Conservation (phyloP, 1,140 invertebrate species). For the Melipona quadrifasciata region DNA sequence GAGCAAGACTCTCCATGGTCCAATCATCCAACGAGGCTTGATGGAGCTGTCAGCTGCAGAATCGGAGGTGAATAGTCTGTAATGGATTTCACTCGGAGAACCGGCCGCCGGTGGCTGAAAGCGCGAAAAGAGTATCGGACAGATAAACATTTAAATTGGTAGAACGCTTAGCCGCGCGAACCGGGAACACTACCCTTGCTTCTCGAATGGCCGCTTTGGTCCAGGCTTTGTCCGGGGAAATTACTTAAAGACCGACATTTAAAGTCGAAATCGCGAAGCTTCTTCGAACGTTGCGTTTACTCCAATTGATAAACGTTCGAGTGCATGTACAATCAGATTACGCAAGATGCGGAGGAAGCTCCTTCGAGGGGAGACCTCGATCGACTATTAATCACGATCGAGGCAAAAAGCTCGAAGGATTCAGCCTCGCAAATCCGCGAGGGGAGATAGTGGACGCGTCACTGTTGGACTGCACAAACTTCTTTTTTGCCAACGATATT, state of each 20-base stretch:
- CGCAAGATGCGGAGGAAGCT: background rate
- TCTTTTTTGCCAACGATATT: constrained; percentile 30
- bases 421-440: constrained; percentile 27
- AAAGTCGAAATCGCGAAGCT: background rate
- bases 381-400: constrained; percentile 43
- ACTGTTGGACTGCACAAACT: constrained; percentile 47
- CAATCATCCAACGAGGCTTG: constrained; percentile 58
- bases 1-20: constrained; percentile 58
- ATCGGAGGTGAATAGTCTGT: constrained; percentile 62
- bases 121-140: constrained; percentile 57
- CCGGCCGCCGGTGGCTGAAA: constrained; percentile 46
- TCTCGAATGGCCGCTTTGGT: background rate
- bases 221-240: background rate
- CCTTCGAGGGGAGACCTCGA: constrained; percentile 4
- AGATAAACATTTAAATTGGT: constrained; percentile 65
- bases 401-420: constrained; percentile 5
- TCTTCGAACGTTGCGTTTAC: too few relatives aligned
- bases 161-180: background rate
- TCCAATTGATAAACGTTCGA: background rate
- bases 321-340: background rate
- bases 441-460: constrained; percentile 10
- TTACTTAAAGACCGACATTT: background rate
- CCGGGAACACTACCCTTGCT: background rate
- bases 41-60: constrained; percentile 67
- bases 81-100: constrained; percentile 61